A percentile compares a stretch with the other conserved stretches of the same genome.
phyloP scores from a whole-genome alignment of 2,113 vertebrate species.

The Garra rufa region DNA sequence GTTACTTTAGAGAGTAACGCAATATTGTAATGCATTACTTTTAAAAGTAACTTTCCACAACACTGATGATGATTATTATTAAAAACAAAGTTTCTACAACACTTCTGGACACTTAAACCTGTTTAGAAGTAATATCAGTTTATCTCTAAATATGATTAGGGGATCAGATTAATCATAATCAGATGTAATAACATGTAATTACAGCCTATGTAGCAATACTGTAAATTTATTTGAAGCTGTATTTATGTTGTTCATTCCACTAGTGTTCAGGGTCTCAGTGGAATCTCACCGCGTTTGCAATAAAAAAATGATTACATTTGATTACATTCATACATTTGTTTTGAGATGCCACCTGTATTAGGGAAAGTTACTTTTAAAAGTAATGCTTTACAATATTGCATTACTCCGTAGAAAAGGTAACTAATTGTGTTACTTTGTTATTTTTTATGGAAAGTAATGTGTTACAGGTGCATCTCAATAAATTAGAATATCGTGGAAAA shows the following conservation, averaged over 20 bases:
- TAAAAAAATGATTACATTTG: too few relatives aligned
- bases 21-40: too few relatives aligned
- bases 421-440: not conserved
- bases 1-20: too few relatives aligned
- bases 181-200: not conserved
- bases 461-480: too few relatives aligned
- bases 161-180: not conserved
- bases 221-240: not conserved
- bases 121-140: not conserved
- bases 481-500: too few relatives aligned
- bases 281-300: not conserved
- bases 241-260: not conserved
- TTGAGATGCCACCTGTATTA: not conserved
- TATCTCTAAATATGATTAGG: not conserved
- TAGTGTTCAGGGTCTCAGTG: not conserved
- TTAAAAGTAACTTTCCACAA: too few relatives aligned
- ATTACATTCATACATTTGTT: not conserved
- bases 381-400: not conserved
- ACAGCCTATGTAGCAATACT: not conserved
- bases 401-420: not conserved
- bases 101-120: too few relatives aligned
- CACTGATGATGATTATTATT: too few relatives aligned
- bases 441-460: not conserved
- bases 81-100: too few relatives aligned
- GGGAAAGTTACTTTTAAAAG: not conserved